Base-by-base conservation (phyloP, 2,113 vertebrate species). In the Cebus imitator region DNA sequence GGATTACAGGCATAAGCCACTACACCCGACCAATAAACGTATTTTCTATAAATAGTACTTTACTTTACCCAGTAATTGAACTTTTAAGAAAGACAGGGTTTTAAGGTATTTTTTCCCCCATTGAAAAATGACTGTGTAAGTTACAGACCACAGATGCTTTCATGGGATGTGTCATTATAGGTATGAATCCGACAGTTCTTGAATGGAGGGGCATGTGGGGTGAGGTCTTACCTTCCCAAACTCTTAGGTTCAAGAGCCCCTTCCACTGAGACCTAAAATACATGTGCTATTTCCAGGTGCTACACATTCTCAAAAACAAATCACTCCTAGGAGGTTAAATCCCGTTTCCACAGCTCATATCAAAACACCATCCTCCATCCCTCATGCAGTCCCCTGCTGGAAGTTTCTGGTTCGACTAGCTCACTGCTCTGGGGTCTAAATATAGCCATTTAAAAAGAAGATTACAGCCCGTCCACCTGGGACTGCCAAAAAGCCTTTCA, bases 361-460 rank as follows among this genome's bases (percentile, higher is more conserved):
- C 0, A 3, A 68, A 95, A 97, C 75, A 75, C 87, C 17, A 4
- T 45, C 87, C 84, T 87, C 87, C 8, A 40, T 84, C 50, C 68
- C 57, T n/a, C 76, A 0, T 43, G 40, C 43, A 23, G 58, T 91
- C 86, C 90, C 88, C 93, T 90, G 68, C 0, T 81, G 86, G 81
- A 98, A 97, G 96, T 93, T 93, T 96, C 89, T 94, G 79, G 88
- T 81, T 97, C 0, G 5, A 92, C 97, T 89, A 95, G 92, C 96
- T 95, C 88, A 98, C 94, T 84, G 96, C 87, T 95, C 93, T 97
- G 91, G 75, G 84, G 95, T 98, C 98, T 98, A 98, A 99, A 98
- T 98, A 98, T 98, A 98, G 97, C 98, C 98, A 94, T 98, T 98
- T 98, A 98, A 98, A 94, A 99, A 98, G 98, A 98, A 98, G 98